These are phyloP conservation scores for Timandra comae DNA, from an alignment of 2,888 invertebrate genomes.

Conservation along the genomic window DNA sequence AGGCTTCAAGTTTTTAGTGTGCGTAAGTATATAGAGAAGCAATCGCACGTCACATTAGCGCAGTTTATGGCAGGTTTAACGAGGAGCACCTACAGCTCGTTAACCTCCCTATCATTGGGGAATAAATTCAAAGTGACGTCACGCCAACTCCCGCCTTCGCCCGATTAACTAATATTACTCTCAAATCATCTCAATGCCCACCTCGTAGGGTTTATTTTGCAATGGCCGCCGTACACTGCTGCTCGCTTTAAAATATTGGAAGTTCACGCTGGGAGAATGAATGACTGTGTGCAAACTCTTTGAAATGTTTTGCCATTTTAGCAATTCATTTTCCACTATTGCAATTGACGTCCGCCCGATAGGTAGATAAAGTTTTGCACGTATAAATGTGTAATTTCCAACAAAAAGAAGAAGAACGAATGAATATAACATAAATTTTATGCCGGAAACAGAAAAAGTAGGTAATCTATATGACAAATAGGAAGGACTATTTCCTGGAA, in stretches of 20 bases:
- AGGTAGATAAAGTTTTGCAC: constrained; percentile 24
- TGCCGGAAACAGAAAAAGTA: constrained; percentile 53
- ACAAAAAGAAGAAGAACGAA: constrained; percentile 30
- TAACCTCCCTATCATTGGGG: constrained; percentile 53
- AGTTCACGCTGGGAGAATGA: constrained; percentile 31
- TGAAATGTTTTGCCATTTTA: constrained; percentile 34
- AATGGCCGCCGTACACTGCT: constrained; percentile 7
- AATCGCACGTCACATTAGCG: constrained; percentile 52
- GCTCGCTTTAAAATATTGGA: constrained; percentile 37
- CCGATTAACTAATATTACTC: constrained; percentile 32
- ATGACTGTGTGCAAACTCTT: constrained; percentile 38
- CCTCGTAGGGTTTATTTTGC: constrained; percentile 30
- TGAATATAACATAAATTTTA: constrained; percentile 42
- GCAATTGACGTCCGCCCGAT: constrained; percentile 22
- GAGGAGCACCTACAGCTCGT: constrained; percentile 54
- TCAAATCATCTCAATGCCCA: constrained; percentile 27
- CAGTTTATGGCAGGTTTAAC: constrained; percentile 52
- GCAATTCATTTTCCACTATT: constrained; percentile 28
- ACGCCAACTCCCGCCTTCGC: constrained; percentile 30
- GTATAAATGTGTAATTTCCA: constrained; percentile 22
- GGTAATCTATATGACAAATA: constrained; percentile 65
- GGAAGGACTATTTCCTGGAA: constrained; percentile 52
- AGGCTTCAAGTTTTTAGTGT: too few species aligned
- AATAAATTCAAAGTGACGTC: constrained; percentile 47
- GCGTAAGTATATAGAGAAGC: constrained; percentile 31